Evolutionary conservation across 2,797 vertebrate genomes (phyloP).

Genomic region (Fistularia commersonii): DNA sequence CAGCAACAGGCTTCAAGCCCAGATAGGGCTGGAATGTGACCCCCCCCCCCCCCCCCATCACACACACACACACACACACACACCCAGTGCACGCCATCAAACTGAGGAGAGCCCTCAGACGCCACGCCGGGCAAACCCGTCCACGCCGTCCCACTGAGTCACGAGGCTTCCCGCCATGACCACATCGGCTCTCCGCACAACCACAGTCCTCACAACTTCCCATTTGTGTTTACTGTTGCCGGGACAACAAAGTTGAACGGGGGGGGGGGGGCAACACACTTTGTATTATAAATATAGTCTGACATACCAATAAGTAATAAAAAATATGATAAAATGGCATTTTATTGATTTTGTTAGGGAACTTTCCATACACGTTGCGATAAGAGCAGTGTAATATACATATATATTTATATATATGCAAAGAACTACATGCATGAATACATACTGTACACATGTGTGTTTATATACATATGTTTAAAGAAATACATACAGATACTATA

Average conservation of each 20-base stretch:
- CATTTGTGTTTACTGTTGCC: constrained; percentile 51
- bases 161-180: constrained; percentile 23
- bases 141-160: constrained; percentile 56
- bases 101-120: constrained; percentile 49
- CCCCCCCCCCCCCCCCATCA: too few species aligned
- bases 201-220: constrained; percentile 7
- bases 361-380: too few species aligned
- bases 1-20: constrained; percentile 3
- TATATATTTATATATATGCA: too few species aligned
- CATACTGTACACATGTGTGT: too few species aligned
- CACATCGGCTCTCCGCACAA: constrained; percentile 1
- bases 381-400: too few species aligned
- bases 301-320: background rate
- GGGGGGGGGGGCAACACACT: background rate
- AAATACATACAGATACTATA: too few species aligned
- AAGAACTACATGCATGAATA: too few species aligned
- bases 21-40: constrained; percentile 17
- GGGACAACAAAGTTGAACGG: constrained; percentile 42
- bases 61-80: background rate
- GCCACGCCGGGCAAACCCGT: constrained; percentile 24
- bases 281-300: background rate
- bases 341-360: too few species aligned
- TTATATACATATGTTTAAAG: too few species aligned
- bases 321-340: too few species aligned
- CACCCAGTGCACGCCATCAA: constrained; percentile 49